Evolutionary conservation across 2,797 vertebrate genomes (phyloP), one percentile per base, ranked within the genome.

Genomic region (Prunella strophiata): DNA sequence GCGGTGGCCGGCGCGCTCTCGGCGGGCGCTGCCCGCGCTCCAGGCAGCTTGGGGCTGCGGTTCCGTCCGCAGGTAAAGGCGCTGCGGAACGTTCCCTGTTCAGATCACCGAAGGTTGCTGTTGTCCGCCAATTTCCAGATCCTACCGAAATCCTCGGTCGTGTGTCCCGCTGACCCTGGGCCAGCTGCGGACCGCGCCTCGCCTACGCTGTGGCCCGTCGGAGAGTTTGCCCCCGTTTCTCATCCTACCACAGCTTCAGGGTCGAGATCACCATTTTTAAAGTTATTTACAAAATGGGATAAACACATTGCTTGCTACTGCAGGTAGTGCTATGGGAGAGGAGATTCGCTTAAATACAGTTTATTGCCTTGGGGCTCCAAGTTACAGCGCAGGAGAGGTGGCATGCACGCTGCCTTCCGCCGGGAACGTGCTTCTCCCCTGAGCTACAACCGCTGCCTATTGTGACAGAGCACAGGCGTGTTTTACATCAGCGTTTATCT

Each of bases 301-400:
- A 57, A 61, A 19, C 2, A 16, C 16, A 3, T 11, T 10, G 73
- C 18, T 50, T 30, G 57, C 47, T 26, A 8, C 38, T 16, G 47
- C 45, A 42, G 11, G 11, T 52, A 36, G 16, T 8, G 70, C 45
- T 21, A 0, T 17, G 58, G 36, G 30, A 51, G 62, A 19, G 38
- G 25, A 65, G n/a, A 12, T 11, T 38, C 3, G 3, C 25, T 32
- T 30, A 29, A 36, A 36, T 18, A 9, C 1, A 19, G 25, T 13
- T 34, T 2, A 3, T 11, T 32, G 55, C 7, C 25, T 57, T 36
- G 62, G 59, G 21, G 38, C 66, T 78, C 66, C 40, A 3, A 20
- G 66, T 12, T 21, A 0, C 4, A 10, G 72, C 14, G 7, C 47
- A 6, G 67, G 7, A 55, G 42, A 26, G 63, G 1, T 5, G 68